Evolutionary conservation across 2,797 vertebrate species (phyloP).

Genomic region (Phataginus tricuspis): DNA sequence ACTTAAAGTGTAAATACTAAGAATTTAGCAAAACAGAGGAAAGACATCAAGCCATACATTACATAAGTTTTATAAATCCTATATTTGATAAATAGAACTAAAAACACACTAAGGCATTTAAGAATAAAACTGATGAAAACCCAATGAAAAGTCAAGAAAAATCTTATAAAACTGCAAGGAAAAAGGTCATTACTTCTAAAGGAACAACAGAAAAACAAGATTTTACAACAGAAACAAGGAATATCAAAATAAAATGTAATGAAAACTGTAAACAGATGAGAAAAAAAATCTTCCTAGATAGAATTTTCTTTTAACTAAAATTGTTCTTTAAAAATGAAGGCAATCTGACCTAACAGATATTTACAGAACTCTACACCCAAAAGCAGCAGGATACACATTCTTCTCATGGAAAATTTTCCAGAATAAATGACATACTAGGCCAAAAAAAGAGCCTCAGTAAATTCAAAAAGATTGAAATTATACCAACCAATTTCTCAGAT

Average conservation of each 20-base stretch:
- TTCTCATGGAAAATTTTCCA: too few relatives aligned
- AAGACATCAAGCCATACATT: not conserved
- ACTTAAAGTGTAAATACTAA: not conserved
- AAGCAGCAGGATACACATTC: too few relatives aligned
- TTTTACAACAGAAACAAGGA: not conserved
- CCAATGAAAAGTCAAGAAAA: not conserved
- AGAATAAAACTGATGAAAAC: not conserved
- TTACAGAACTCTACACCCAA: too few relatives aligned
- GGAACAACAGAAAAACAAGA: not conserved
- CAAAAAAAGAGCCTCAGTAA: too few relatives aligned
- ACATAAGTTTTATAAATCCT: not conserved
- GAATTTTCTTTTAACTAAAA: not conserved
- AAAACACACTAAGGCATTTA: not conserved
- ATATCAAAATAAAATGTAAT: not conserved
- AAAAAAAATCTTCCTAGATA: not conserved
- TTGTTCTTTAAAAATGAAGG: not conserved
- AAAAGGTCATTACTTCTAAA: not conserved
- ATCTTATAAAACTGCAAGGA: not conserved
- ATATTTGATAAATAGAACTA: not conserved
- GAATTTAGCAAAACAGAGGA: not conserved
- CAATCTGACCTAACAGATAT: not conserved
- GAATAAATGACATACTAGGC: too few relatives aligned
- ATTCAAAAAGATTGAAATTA: too few relatives aligned
- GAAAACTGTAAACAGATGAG: not conserved
- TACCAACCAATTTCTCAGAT: too few relatives aligned